These are phyloP conservation scores for Proales similis DNA, from an alignment of 1,140 invertebrate species.

Conservation along the genomic window DNA sequence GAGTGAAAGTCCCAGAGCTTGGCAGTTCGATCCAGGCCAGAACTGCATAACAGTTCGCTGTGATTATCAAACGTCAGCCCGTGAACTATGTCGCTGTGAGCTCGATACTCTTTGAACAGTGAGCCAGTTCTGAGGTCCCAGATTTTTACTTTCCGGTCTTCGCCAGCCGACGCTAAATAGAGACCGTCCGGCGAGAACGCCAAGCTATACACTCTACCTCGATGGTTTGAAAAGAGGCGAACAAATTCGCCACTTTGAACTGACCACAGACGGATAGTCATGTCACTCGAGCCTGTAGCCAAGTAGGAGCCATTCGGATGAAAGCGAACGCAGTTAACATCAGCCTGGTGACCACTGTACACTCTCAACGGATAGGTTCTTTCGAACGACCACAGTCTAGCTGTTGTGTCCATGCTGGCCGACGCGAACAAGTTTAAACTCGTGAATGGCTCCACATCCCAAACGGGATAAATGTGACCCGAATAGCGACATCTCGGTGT, in stretches of 20 bases:
- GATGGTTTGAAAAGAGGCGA: constrained; percentile 58
- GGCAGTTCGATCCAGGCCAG: constrained; percentile 40
- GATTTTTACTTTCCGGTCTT: constrained; percentile 61
- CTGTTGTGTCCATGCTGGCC: constrained; percentile 73
- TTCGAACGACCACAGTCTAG: constrained; percentile 74
- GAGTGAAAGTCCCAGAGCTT: constrained; percentile 31
- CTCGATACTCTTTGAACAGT: constrained; percentile 59
- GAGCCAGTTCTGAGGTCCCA: constrained; percentile 64
- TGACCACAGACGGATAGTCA: constrained; percentile 55
- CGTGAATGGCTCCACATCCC: constrained; percentile 61
- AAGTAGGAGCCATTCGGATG: constrained; percentile 65
- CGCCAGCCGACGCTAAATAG: constrained; percentile 63
- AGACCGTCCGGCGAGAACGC: constrained; percentile 66
- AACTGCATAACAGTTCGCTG: constrained; percentile 60
- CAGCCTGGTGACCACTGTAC: constrained; percentile 71
- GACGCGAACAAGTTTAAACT: constrained; percentile 55
- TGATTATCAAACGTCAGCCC: constrained; percentile 60
- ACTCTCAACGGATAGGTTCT: constrained; percentile 68
- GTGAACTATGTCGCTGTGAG: constrained; percentile 59
- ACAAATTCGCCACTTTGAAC: constrained; percentile 51
- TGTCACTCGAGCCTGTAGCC: constrained; percentile 57
- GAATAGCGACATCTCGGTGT: constrained; percentile 53
- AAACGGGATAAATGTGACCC: constrained; percentile 77
- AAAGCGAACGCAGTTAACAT: constrained; percentile 73
- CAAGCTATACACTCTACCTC: constrained; percentile 59